A percentile compares a stretch with the other conserved stretches of the same genome.
Conservation (phyloP, 2,797 vertebrate genomes). For the Melopsittacus undulatus region DNA sequence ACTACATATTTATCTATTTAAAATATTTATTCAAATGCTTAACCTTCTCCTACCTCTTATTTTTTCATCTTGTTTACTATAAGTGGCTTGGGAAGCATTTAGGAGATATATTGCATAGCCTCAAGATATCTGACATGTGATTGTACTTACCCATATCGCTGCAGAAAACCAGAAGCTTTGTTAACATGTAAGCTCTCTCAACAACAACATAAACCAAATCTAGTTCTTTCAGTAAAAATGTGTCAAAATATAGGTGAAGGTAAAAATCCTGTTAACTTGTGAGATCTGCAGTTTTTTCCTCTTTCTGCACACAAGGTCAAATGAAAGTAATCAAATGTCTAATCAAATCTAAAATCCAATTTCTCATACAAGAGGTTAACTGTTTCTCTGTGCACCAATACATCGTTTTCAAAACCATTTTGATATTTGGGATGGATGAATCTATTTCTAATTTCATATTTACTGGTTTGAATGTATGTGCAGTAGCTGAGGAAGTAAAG, state of each 20-base stretch:
- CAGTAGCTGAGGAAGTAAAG: not conserved
- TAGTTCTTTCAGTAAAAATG: not conserved
- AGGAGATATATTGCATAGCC: not conserved
- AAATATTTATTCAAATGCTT: not conserved
- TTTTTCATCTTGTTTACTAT: not conserved
- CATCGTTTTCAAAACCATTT: not conserved
- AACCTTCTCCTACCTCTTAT: not conserved
- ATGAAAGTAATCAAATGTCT: not conserved
- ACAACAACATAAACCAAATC: not conserved
- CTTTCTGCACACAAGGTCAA: not conserved
- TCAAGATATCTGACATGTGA: not conserved
- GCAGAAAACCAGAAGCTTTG: not conserved
- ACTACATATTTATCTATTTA: not conserved
- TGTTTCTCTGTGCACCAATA: not conserved
- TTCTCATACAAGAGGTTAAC: not conserved
- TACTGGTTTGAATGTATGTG: not conserved
- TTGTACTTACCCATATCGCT: not conserved
- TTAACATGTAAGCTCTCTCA: not conserved
- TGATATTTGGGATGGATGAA: not conserved
- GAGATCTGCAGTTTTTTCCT: not conserved
- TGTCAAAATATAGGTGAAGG: not conserved
- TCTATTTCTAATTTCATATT: not conserved
- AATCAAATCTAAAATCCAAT: not conserved
- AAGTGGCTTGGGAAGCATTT: not conserved
- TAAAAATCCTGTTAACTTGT: not conserved